Evolutionary conservation across 2,113 vertebrate genomes (phyloP).

Genomic region (Chlamydotis undulata): DNA sequence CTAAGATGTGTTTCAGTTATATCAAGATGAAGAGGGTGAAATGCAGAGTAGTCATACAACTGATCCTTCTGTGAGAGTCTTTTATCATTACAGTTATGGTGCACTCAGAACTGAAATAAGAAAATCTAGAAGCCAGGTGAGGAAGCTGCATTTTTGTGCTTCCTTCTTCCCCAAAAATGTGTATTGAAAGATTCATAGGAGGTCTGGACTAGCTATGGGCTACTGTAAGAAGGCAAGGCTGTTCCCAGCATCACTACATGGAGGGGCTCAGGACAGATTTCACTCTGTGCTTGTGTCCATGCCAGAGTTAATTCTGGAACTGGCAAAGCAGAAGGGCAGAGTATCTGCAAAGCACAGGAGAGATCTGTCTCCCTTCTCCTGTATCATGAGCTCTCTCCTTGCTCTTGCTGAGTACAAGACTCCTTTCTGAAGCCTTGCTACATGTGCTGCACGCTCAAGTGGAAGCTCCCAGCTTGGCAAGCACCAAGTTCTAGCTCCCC

Average conservation of each 20-base stretch:
- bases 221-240: not conserved
- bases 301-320: not conserved
- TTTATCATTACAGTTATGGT: not conserved
- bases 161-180: not conserved
- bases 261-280: not conserved
- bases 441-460: not conserved
- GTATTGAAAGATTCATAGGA: not conserved
- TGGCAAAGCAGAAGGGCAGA: not conserved
- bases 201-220: not conserved
- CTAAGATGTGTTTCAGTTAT: not conserved
- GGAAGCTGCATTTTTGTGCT: not conserved
- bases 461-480: not conserved
- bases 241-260: not conserved
- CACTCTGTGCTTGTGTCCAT: not conserved
- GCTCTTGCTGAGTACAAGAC: fast-evolving
- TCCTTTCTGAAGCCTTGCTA: not conserved
- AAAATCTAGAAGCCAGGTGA: not conserved
- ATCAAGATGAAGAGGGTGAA: not conserved
- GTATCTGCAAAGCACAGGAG: not conserved
- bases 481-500: not conserved
- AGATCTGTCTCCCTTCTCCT: not conserved
- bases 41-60: not conserved
- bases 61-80: not conserved
- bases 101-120: not conserved
- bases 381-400: not conserved